Base-by-base conservation (phyloP, 2,797 vertebrate genomes). In the Paguma larvata region DNA sequence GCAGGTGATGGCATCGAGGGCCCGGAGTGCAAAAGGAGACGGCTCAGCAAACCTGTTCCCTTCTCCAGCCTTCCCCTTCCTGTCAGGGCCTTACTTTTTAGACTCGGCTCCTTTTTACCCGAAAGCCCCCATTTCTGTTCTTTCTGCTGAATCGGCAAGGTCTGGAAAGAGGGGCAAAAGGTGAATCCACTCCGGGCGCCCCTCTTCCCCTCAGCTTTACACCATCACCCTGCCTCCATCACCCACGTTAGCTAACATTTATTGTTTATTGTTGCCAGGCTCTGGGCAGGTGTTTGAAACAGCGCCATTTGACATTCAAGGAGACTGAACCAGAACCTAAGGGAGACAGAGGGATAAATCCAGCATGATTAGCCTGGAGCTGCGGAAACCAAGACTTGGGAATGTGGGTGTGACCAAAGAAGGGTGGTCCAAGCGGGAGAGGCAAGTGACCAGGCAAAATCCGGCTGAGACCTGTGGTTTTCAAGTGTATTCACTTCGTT, bases 81-180 rank as follows among this genome's bases (percentile, higher is more conserved):
- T 70, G n/a, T 48, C 11, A 7, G 11, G 51, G 32, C 73, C 68
- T 96, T 85, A 78, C 62, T 53, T 75, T 92, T 92, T 86, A 87
- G n/a, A 94, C 63, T 63, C 16, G 6, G 46, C 48, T 92, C 34
- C 8, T 85, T 77, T 73, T 23, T 18, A 34, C 72, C 32, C 53
- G 59, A 44, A 32, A 73, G 46, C 13, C 27, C n/a, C 23, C 9
- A 41, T 70, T 72, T 48, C 65, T 90, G 32, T 32, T 72, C 51
- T 34, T 90, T 85, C 72, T 91, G 34, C 67, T 68, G 75, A 92
- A 77, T 18, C 48, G 59, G 44, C 6, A 75, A 83, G 70, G 38
- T 86, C 82, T 72, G 53, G 51, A 16, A 73, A 63, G 6, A 51
- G 13, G 32, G 23, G 67, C 21, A 41, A 67, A 51, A 75, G 14